Evolutionary conservation across 2,888 invertebrate genomes (phyloP), one percentile per base, ranked within the genome.

Genomic region (Osmoderma eremita): DNA sequence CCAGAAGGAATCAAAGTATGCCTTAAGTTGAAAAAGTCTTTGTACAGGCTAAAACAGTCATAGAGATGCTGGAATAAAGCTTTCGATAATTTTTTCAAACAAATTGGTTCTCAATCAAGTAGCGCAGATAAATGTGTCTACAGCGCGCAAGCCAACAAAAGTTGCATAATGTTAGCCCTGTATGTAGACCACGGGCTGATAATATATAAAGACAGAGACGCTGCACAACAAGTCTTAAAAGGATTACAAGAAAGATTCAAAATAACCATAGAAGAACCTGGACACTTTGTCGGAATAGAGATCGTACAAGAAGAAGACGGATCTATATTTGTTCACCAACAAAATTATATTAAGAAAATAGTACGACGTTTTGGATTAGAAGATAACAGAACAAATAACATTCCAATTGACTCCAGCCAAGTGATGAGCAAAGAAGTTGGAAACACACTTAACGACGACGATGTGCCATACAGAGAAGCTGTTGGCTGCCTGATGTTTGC

Each of bases 401-500:
- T 22, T 0, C 64, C 64, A 64, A 13, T 18, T 1, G 22, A 22
- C 12, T 0, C 49, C 3, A 38, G 17, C 30, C 4, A 8, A 39
- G 6, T 36, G 2, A 38, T 54, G 17, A 8, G 38, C 13, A 18
- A 39, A 54, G 39, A 54, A 38, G 18, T 17, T 18, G 38, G 20
- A 3, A 30, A 15, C 13, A 10, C 3, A 24, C 24, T 24, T 5
- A 24, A 24, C n/a, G 5, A 30, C 5, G 63, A 50, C 10, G 22
- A 8, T 39, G 50, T 67, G 13, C 71, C 72, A 18, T 75, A 73
- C 63, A 65, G 74, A 24, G 70, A 75, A 63, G 73, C 70, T 5
- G 71, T 75, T n/a, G 74, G 72, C 8, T 67, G 50, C 36, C 62
- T 75, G 20, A 68, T 75, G 62, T 75, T 71, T 67, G 48, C 68